phyloP scores from a whole-genome alignment of 2,113 vertebrate species.

The Chaetorhynchus papuensis region DNA sequence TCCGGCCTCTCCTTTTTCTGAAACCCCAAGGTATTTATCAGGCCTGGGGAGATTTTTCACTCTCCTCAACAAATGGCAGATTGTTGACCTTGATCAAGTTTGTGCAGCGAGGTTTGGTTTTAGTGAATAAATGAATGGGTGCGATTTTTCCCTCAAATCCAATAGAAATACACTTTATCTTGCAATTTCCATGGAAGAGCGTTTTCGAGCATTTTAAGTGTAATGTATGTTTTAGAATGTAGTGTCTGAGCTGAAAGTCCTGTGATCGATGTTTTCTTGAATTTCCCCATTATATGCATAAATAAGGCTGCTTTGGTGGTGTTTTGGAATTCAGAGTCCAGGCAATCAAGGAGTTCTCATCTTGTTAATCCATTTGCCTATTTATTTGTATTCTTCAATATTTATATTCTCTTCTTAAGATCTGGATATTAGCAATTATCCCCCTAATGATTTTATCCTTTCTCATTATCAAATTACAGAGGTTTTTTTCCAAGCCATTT shows the following conservation, averaged over 20 bases:
- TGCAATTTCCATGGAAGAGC: not conserved
- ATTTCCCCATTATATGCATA: not conserved
- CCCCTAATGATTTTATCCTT: slow-evolving; percentile 19
- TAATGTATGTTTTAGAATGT: not conserved
- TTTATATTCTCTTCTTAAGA: slow-evolving; percentile 15
- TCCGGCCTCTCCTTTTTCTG: not conserved
- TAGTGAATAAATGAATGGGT: not conserved
- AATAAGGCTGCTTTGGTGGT: not conserved
- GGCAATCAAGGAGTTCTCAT: not conserved
- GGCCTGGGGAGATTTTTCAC: not conserved
- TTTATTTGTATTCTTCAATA: slow-evolving; percentile 26
- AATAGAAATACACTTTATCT: not conserved
- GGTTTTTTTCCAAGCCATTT: not conserved
- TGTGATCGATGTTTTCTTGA: not conserved
- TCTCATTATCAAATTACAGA: slow-evolving; percentile 24
- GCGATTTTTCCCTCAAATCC: not conserved
- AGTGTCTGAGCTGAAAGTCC: not conserved
- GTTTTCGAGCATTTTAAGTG: not conserved
- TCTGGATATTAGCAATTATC: slow-evolving; percentile 27
- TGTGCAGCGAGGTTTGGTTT: not conserved
- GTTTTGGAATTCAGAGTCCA: not conserved
- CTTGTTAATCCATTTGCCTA: not conserved
- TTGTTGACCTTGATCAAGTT: not conserved
- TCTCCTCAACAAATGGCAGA: not conserved
- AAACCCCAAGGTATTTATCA: not conserved